Evolutionary conservation across 2,888 invertebrate species (phyloP).

Genomic region (Parascotia fuliginaria): DNA sequence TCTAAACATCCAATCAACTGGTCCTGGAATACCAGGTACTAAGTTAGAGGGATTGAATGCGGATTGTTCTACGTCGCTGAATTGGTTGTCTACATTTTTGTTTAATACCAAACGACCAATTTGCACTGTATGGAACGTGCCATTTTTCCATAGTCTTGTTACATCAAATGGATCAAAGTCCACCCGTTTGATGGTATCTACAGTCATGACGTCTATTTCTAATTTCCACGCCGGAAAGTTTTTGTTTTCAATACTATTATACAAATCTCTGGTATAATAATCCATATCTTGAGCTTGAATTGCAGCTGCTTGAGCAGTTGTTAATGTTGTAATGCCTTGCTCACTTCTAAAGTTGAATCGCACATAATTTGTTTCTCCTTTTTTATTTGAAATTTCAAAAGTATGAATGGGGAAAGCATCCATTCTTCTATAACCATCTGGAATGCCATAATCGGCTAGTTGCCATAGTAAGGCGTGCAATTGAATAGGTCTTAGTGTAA

Average conservation of each 20-base stretch:
- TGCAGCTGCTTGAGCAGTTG: slow-evolving; percentile 85
- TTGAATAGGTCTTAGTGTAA: slow-evolving; percentile 85
- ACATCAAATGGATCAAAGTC: slow-evolving; percentile 77
- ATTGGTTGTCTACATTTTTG: slow-evolving; percentile 78
- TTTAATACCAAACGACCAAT: slow-evolving; percentile 80
- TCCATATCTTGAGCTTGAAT: slow-evolving; percentile 91
- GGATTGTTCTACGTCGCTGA: slow-evolving; percentile 79
- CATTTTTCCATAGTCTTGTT: slow-evolving; percentile 73
- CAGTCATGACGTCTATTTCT: slow-evolving; percentile 72
- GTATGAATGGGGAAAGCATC: slow-evolving; percentile 96
- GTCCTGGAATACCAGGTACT: slow-evolving; percentile 78
- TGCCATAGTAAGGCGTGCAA: slow-evolving; percentile 90
- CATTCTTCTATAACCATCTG: slow-evolving; percentile 95
- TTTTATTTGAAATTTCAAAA: slow-evolving; percentile 92
- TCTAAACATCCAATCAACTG: slow-evolving; percentile 82
- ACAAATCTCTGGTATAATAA: slow-evolving; percentile 92
- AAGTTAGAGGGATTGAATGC: slow-evolving; percentile 70
- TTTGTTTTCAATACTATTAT: slow-evolving; percentile 91
- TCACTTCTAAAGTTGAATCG: slow-evolving; percentile 96
- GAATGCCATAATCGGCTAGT: slow-evolving; percentile 94
- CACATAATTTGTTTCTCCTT: slow-evolving; percentile 89
- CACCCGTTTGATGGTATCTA: slow-evolving; percentile 61
- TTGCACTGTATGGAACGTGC: slow-evolving; percentile 74
- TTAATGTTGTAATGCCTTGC: slow-evolving; percentile 92
- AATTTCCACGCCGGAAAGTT: slow-evolving; percentile 79